Evolutionary conservation across 2,797 vertebrate species (phyloP).

Genomic region (Okamejei kenojei): DNA sequence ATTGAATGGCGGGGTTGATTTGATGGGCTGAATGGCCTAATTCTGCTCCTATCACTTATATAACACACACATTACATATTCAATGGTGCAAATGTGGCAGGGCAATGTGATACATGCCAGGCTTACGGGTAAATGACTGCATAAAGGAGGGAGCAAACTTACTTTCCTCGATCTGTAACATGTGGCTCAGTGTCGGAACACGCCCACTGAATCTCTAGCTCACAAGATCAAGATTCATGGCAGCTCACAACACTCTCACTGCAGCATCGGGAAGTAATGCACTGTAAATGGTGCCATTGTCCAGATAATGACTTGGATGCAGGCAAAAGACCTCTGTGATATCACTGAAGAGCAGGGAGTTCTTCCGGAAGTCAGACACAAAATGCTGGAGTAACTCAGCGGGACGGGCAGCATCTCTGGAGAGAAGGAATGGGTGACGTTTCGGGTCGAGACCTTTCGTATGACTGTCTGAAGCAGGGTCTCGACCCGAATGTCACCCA

Average conservation of each 20-base stretch:
- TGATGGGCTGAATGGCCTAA: no score
- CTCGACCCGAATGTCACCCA: no score
- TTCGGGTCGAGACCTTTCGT: no score
- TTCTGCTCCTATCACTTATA: no score
- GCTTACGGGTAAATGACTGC: neutral
- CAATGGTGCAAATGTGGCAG: neutral
- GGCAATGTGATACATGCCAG: neutral
- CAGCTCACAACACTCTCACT: neutral
- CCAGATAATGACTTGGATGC: neutral
- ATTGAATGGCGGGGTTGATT: no score
- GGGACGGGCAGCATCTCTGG: no score
- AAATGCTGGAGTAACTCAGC: no score
- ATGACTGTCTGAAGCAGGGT: no score
- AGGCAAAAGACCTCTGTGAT: neutral
- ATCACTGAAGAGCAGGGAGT: neutral
- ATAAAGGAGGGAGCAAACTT: neutral
- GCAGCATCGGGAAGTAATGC: neutral
- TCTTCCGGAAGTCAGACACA: neutral
- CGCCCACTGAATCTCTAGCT: no score
- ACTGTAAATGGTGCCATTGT: neutral
- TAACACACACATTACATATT: no score
- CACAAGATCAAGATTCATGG: neutral
- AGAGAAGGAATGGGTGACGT: no score
- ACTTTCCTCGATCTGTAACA: neutral
- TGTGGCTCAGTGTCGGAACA: neutral